These are phyloP conservation scores for Geotria australis DNA, from an alignment of 2,797 vertebrate species.

Conservation along the genomic window DNA sequence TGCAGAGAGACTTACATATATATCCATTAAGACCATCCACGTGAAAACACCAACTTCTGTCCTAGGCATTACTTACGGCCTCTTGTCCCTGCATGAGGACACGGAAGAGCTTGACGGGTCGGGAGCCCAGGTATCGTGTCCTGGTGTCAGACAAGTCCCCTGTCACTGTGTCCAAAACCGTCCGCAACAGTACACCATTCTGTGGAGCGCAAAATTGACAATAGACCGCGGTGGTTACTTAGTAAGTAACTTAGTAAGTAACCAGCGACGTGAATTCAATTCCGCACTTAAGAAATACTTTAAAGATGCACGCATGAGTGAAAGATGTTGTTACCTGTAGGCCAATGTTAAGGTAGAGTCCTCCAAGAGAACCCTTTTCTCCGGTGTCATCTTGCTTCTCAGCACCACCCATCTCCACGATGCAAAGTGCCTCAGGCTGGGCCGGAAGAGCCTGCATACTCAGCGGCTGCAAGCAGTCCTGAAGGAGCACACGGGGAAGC, in stretches of 20 bases:
- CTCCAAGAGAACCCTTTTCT: slow-evolving; percentile 71
- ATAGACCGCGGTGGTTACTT: no score
- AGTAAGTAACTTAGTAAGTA: no score
- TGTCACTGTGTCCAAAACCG: slow-evolving; percentile 74
- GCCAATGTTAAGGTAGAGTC: slow-evolving; percentile 87
- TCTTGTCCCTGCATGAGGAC: slow-evolving; percentile 94
- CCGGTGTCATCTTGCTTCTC: slow-evolving; percentile 95
- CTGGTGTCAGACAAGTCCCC: slow-evolving; percentile 83
- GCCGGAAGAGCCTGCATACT: slow-evolving; percentile 95
- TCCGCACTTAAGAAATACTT: no score
- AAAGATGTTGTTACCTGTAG: slow-evolving; percentile 37
- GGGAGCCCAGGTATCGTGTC: slow-evolving; percentile 68
- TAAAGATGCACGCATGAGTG: no score
- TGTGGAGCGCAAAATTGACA: slow-evolving; percentile 5
- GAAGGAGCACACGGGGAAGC: background rate
- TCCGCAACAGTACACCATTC: slow-evolving; percentile 78
- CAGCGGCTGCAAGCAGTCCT: slow-evolving; percentile 83
- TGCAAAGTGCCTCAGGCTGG: slow-evolving; percentile 75
- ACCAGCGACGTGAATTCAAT: no score
- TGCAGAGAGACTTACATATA: background rate
- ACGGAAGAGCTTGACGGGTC: slow-evolving; percentile 83
- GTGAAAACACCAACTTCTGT: background rate
- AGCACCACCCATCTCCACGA: slow-evolving; percentile 88
- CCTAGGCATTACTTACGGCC: slow-evolving; percentile 28
- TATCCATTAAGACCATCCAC: background rate